Conservation (phyloP, 2,797 vertebrate species). For the Mastacembelus armatus region DNA sequence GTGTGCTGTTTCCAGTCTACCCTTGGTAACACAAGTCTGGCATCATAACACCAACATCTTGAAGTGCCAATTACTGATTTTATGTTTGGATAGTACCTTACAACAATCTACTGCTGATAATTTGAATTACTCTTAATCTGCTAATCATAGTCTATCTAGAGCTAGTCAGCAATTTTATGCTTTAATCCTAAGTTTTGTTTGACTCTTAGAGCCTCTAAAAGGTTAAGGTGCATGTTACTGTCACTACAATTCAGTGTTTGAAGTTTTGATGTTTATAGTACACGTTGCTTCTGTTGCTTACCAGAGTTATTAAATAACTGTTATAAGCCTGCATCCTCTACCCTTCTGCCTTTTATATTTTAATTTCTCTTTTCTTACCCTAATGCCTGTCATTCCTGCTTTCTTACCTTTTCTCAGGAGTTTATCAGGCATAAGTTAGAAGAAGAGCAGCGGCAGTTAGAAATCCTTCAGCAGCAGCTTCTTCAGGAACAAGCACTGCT, state of each 20-base stretch:
- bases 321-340: constrained; percentile 30
- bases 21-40: constrained; percentile 66
- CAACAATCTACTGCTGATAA: constrained; percentile 11
- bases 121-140: neutral
- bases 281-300: constrained; percentile 33
- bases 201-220: neutral
- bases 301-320: constrained; percentile 42
- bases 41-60: constrained; percentile 50
- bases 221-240: neutral
- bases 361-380: constrained; percentile 43
- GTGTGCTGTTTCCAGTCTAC: constrained; percentile 70
- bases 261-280: constrained; percentile 12
- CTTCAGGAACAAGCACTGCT: constrained; percentile 96
- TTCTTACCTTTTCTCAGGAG: constrained; percentile 84
- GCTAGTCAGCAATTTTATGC: neutral
- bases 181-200: constrained; percentile 6
- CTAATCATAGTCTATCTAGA: neutral
- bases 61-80: constrained; percentile 27
- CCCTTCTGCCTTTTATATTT: constrained; percentile 20
- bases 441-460: constrained; percentile 95
- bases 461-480: constrained; percentile 96
- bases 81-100: constrained; percentile 8
- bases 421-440: constrained; percentile 97
- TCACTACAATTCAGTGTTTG: neutral
- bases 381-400: constrained; percentile 49